phyloP scores from a whole-genome alignment of 2,113 vertebrate species.

The Aplodontia rufa region DNA sequence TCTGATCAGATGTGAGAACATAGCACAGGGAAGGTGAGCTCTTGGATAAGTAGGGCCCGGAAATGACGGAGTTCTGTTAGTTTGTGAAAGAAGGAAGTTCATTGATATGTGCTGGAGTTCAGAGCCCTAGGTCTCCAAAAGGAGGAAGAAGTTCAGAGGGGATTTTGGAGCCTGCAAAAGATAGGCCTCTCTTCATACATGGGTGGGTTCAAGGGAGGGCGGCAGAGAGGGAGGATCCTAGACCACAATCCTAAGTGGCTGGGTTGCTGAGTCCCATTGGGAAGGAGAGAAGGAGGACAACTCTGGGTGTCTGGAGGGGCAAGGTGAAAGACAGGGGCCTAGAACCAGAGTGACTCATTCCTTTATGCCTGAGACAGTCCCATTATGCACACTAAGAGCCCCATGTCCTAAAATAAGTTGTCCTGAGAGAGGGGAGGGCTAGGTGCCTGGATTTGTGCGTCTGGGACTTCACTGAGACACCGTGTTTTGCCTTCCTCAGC shows the following conservation, averaged over 20 bases:
- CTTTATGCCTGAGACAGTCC: background rate
- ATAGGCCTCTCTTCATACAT: background rate
- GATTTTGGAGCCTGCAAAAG: background rate
- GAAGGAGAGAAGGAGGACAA: background rate
- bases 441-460: fast-evolving
- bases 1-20: background rate
- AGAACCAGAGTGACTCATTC: background rate
- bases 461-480: background rate
- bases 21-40: fast-evolving
- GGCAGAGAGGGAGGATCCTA: too few relatives aligned
- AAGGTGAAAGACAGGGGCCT: background rate
- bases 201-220: background rate
- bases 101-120: background rate
- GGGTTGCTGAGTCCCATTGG: background rate
- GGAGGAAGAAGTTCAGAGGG: background rate
- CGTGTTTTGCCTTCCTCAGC: background rate
- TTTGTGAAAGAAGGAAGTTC: background rate
- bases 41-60: background rate
- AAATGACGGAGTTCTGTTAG: background rate
- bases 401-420: background rate
- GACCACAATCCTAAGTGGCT: background rate
- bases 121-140: background rate
- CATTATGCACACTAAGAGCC: background rate
- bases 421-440: background rate
- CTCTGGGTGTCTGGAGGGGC: background rate